Base-by-base conservation (phyloP, 2,888 invertebrate species). In the Hirtodrosophila duncani region DNA sequence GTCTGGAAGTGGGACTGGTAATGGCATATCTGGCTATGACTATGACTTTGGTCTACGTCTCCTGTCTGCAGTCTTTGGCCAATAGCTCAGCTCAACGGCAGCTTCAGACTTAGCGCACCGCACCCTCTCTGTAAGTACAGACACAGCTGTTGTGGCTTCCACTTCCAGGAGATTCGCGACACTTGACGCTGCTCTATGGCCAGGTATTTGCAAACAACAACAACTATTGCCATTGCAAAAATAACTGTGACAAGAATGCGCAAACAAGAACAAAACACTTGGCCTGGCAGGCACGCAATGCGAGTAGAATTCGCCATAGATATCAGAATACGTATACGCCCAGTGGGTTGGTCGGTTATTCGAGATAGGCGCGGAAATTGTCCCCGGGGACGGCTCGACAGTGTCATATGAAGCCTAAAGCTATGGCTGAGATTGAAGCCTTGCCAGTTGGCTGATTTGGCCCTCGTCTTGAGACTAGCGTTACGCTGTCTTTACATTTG, bases 261-360 rank as follows among this genome's bases (percentile, higher is more conserved):
- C 49, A 75, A 71, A 79, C 64, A 75, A 61, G 77, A 71, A 71
- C 64, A 67, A 56, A 75, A 79, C 72, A 71, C 80, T 67, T 30
- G 64, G 41, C 80, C 64, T 30, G 64, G 41, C 41, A 23, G 38
- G 62, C 57, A 55, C 56, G 60, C 64, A 67, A 67, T 51, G 68
- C 33, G 52, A 50, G 38, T 41, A 39, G 14, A 36, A 3, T 29
- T 44, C 38, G 37, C n/a, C n/a, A 61, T 51, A 77, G 34, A 43
- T 44, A 46, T 39, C 64, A 36, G 48, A 70, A 36, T 51, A 53
- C 59, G 71, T 55, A 78, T 74, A 69, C 56, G 68, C 55, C 44
- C 20, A 38, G 53, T 75, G 46, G 29, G 39, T 16, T 27, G 16
- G 27, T 48, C 42, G 46, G 67, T 48, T 42, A 67, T 49, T 39